Evolutionary conservation across 2,888 invertebrate species (phyloP).

Genomic region (Sturmia bella): DNA sequence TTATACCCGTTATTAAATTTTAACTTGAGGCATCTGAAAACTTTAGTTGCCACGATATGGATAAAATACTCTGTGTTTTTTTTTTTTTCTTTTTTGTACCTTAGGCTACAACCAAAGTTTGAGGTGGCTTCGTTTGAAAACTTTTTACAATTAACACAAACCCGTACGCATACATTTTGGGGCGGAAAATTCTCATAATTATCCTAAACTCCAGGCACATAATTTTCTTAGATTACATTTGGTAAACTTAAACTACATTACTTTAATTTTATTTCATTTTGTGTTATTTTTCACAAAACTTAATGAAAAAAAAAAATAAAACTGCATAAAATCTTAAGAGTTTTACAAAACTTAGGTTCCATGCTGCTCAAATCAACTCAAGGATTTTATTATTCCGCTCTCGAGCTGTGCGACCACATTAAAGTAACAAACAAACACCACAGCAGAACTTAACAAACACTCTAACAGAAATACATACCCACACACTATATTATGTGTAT

Average conservation of each 20-base stretch:
- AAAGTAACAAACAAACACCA: constrained; percentile 1
- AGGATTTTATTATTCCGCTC: constrained; percentile 6
- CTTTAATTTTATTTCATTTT: constrained; percentile 5
- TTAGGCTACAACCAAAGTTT: constrained; percentile 10
- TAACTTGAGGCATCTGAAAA: neutral
- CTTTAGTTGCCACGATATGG: neutral
- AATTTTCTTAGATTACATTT: constrained; percentile 38
- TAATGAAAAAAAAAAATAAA: neutral
- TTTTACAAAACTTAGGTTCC: constrained; percentile 32
- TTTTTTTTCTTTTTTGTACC: neutral
- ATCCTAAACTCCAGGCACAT: constrained; percentile 20
- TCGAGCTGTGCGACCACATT: constrained; percentile 27
- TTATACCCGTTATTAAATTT: neutral
- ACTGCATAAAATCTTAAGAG: constrained; percentile 15
- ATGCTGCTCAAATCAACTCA: constrained; percentile 19
- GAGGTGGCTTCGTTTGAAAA: neutral
- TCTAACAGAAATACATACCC: neutral
- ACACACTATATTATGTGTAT: too few species aligned
- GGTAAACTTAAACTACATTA: constrained; percentile 18
- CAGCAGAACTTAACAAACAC: neutral
- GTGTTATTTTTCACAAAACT: constrained; percentile 1
- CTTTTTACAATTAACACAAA: neutral
- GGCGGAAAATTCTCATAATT: constrained; percentile 22
- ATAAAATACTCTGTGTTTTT: neutral
- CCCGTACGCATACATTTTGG: neutral